These are phyloP conservation scores for Epistrophe grossulariae DNA, from an alignment of 2,888 invertebrate genomes.

Conservation along the genomic window DNA sequence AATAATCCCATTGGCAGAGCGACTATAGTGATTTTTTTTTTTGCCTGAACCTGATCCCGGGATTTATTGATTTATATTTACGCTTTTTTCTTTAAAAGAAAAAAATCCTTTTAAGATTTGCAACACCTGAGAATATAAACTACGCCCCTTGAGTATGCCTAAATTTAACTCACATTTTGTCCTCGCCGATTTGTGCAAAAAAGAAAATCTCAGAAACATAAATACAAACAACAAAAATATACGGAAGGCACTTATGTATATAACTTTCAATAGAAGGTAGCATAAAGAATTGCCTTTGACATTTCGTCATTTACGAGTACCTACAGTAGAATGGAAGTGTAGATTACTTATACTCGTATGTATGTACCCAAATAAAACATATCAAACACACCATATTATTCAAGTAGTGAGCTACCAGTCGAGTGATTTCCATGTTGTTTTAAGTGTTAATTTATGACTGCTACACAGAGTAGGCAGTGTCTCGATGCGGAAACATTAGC, in stretches of 20 bases:
- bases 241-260: not conserved
- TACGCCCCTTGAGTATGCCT: not conserved
- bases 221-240: constrained; percentile 4
- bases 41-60: constrained; percentile 42
- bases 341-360: not conserved
- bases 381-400: not conserved
- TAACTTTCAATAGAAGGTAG: not conserved
- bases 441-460: constrained; percentile 12
- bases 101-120: not conserved
- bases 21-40: not conserved
- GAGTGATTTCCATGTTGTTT: constrained; percentile 34
- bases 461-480: not conserved
- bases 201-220: not conserved
- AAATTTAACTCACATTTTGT: constrained; percentile 8
- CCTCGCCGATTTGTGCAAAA: not conserved
- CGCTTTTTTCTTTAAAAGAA: not conserved
- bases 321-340: not conserved
- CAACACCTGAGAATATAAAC: constrained; percentile 11
- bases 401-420: not conserved
- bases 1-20: not conserved
- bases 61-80: constrained; percentile 53
- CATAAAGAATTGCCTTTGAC: constrained; percentile 43
- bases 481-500: constrained; percentile 23
- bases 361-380: constrained; percentile 8
- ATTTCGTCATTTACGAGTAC: constrained; percentile 24